Evolutionary conservation across 2,113 vertebrate genomes (phyloP).

Genomic region (Rhineura floridana): DNA sequence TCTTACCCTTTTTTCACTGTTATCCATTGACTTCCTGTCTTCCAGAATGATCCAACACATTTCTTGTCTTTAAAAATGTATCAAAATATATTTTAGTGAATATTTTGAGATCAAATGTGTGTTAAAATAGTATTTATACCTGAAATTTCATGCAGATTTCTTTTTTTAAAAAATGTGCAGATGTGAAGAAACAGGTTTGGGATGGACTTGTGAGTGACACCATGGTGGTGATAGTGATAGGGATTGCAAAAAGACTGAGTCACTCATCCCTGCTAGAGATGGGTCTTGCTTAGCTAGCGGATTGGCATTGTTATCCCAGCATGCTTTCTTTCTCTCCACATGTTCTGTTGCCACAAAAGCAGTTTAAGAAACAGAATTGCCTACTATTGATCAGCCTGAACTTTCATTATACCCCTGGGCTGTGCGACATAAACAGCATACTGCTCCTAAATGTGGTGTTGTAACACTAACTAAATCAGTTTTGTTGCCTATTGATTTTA

Average conservation of each 20-base stretch:
- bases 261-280: background rate
- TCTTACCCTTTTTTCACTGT: no score
- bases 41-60: no score
- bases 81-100: no score
- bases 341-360: conserved; percentile 41
- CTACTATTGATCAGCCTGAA: conserved; percentile 37
- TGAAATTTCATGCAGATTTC: background rate
- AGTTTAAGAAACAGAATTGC: conserved; percentile 18
- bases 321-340: conserved; percentile 11
- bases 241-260: background rate
- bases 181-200: background rate
- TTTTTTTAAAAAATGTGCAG: background rate
- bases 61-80: no score
- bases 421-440: background rate
- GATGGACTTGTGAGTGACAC: background rate
- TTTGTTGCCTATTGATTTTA: conserved; percentile 52
- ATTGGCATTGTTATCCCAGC: conserved; percentile 15
- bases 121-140: background rate
- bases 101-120: no score
- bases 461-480: conserved; percentile 13
- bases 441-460: background rate
- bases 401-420: conserved; percentile 8
- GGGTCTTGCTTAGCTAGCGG: background rate
- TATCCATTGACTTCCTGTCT: no score
- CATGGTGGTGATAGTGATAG: background rate